Evolutionary conservation across 1,140 invertebrate genomes (phyloP).

Genomic region (Drosophila kurseongensis): DNA sequence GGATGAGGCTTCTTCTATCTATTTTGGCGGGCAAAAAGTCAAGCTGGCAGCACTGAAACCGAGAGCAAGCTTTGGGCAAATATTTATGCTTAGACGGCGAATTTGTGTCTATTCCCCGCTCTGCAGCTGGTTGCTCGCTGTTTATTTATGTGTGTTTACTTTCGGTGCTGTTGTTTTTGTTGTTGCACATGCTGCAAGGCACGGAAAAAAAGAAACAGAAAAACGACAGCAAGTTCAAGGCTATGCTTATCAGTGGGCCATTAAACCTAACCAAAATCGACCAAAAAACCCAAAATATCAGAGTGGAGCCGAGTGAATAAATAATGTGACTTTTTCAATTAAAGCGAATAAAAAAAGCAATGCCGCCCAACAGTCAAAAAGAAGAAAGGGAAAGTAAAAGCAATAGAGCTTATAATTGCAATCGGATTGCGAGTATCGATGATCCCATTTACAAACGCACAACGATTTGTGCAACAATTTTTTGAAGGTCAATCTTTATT

Average conservation of each 20-base stretch:
- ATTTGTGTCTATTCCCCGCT: conserved; percentile 17
- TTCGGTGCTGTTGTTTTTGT: conserved; percentile 25
- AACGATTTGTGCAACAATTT: conserved; percentile 43
- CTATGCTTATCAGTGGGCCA: conserved; percentile 68
- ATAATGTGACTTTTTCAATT: conserved; percentile 62
- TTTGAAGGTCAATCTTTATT: conserved; percentile 78
- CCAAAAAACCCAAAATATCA: conserved; percentile 35
- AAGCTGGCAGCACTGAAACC: background rate
- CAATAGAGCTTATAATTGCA: conserved; percentile 17
- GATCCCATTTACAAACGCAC: conserved; percentile 5
- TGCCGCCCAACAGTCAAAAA: conserved; percentile 21
- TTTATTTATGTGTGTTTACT: conserved; percentile 63
- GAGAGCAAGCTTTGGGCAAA: conserved; percentile 25
- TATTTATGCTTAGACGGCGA: conserved; percentile 52
- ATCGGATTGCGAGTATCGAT: conserved; percentile 4
- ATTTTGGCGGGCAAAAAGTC: conserved; percentile 7
- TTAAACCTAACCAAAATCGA: conserved; percentile 55
- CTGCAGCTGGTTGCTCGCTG: conserved; percentile 61
- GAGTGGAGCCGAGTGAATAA: conserved; percentile 41
- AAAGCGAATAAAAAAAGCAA: conserved; percentile 32
- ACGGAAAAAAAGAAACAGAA: conserved; percentile 5
- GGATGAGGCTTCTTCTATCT: background rate
- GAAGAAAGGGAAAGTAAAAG: conserved; percentile 19
- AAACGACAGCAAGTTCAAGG: conserved; percentile 68
- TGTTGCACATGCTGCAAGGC: conserved; percentile 27